These are phyloP conservation scores for Heliocidaris tuberculata DNA, from an alignment of 35 echinoderm and acorn worm genomes.

Conservation along the genomic window DNA sequence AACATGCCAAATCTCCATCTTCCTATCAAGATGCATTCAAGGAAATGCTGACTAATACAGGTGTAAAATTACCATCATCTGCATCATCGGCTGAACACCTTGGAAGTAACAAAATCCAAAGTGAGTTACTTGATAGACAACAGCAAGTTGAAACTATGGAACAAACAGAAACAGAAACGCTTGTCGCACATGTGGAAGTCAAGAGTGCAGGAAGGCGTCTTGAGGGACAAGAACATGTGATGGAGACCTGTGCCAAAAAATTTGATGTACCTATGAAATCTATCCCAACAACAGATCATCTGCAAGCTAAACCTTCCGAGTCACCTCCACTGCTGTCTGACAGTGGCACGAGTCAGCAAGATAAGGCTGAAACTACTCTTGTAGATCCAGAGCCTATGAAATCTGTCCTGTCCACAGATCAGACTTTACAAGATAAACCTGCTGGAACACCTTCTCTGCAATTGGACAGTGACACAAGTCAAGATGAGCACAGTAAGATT, in stretches of 20 bases:
- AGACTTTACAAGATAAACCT: background rate
- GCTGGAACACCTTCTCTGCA: background rate
- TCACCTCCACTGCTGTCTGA: background rate
- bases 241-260: background rate
- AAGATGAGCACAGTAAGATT: background rate
- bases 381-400: background rate
- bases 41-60: background rate
- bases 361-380: background rate
- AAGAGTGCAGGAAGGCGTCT: background rate
- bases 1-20: background rate
- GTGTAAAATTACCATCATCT: background rate
- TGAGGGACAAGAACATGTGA: background rate
- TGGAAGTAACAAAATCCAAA: background rate
- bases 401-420: background rate
- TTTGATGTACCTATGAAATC: background rate
- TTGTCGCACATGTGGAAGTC: background rate
- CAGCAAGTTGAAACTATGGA: background rate
- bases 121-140: background rate
- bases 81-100: background rate
- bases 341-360: background rate
- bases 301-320: background rate
- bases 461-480: background rate
- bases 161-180: background rate
- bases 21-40: conserved; percentile 15
- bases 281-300: background rate